phyloP scores from a whole-genome alignment of 2,888 invertebrate genomes.

The Labia minor region DNA sequence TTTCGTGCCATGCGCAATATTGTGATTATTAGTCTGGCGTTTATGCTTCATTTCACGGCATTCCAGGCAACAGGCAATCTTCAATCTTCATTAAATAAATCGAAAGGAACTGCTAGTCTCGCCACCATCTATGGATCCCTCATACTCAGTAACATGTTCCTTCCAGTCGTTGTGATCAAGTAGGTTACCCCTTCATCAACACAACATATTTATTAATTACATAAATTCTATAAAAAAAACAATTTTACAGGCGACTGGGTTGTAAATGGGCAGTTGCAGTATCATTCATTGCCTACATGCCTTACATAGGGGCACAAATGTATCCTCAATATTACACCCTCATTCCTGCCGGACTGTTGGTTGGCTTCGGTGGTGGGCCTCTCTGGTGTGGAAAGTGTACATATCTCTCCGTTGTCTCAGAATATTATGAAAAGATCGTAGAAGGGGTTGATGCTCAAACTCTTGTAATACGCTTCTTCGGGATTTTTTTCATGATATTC shows the following conservation, averaged over 20 bases:
- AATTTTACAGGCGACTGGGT: conserved; percentile 63
- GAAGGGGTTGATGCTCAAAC: conserved; percentile 55
- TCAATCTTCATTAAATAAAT: conserved; percentile 43
- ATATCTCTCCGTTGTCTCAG: conserved; percentile 73
- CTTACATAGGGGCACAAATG: conserved; percentile 84
- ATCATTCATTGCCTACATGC: conserved; percentile 79
- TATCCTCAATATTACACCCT: conserved; percentile 75
- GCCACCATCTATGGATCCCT: conserved; percentile 44
- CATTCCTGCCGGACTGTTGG: conserved; percentile 69
- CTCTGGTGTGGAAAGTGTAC: conserved; percentile 95
- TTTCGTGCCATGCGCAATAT: conserved; percentile 14
- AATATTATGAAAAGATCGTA: conserved; percentile 64
- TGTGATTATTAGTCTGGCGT: conserved; percentile 41
- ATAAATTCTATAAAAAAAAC: not conserved
- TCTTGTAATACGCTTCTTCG: conserved; percentile 82
- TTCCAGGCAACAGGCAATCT: conserved; percentile 48
- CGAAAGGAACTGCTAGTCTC: conserved; percentile 39
- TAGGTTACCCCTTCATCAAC: too few species aligned
- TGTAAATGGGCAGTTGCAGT: conserved; percentile 82
- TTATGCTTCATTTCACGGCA: conserved; percentile 55
- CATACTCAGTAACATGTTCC: conserved; percentile 42
- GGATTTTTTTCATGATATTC: conserved; percentile 91
- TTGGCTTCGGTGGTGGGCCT: conserved; percentile 83
- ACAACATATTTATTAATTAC: too few species aligned
- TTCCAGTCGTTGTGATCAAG: conserved; percentile 43